Percentiles rank a stretch among this genome's conserved stretches.
phyloP scores from a whole-genome alignment of 2,113 vertebrate species.

The Gracilinanus agilis region DNA sequence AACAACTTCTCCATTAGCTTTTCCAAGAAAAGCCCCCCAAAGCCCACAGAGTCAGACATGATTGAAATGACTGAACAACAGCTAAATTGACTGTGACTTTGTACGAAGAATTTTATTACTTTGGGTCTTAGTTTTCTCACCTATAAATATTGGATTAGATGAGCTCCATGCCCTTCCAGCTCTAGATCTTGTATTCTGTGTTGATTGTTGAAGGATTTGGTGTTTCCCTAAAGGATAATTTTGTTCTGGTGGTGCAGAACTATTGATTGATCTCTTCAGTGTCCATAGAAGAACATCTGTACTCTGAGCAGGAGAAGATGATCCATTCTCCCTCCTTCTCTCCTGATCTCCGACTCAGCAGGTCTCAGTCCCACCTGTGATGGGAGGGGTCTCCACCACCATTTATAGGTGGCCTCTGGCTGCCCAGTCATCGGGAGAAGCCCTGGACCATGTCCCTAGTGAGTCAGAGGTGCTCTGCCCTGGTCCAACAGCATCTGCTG shows the following conservation, averaged over 20 bases:
- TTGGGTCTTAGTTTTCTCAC: background rate
- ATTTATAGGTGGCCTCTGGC: background rate
- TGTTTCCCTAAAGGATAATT: background rate
- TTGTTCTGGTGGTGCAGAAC: background rate
- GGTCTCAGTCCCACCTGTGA: background rate
- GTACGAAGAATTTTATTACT: background rate
- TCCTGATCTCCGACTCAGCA: background rate
- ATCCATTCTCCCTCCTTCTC: background rate
- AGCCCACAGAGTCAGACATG: too few species aligned
- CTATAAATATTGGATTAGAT: too few species aligned
- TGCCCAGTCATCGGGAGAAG: background rate
- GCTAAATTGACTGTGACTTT: too few species aligned
- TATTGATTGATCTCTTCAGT: background rate
- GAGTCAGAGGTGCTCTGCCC: background rate
- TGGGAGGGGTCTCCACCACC: background rate
- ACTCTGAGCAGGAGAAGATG: too few species aligned
- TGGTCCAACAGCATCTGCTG: background rate
- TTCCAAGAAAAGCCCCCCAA: too few species aligned
- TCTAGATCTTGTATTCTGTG: background rate
- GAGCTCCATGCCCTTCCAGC: background rate
- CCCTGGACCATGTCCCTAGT: background rate
- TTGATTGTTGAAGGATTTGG: background rate
- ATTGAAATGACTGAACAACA: too few species aligned
- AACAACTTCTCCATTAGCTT: too few species aligned
- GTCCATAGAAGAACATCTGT: background rate